Evolutionary conservation across 2,113 vertebrate genomes (phyloP).

Genomic region (Gallinago jamesoni): DNA sequence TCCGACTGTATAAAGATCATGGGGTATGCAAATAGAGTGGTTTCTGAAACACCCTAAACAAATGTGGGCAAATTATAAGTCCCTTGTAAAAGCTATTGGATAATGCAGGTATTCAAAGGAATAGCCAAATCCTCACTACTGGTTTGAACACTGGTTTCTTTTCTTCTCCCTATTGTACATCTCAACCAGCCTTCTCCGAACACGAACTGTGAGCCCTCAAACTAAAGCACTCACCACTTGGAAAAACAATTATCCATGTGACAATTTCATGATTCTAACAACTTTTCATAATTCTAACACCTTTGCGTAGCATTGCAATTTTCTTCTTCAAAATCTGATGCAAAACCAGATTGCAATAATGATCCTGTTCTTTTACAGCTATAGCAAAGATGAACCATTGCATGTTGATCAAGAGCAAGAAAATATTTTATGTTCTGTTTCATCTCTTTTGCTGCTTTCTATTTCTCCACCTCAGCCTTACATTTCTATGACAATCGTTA

Average conservation of each 20-base stretch:
- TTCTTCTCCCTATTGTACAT: neutral
- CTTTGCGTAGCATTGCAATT: neutral
- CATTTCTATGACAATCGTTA: slow-evolving; percentile 50
- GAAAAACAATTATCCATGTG: neutral
- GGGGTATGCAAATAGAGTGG: neutral
- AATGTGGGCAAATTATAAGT: neutral
- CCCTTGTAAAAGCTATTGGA: neutral
- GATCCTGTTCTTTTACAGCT: neutral
- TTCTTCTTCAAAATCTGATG: neutral
- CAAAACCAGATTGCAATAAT: neutral
- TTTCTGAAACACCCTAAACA: neutral
- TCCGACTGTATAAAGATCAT: neutral
- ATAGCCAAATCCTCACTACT: neutral
- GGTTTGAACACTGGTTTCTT: neutral
- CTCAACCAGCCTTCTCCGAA: neutral
- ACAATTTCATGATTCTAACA: neutral
- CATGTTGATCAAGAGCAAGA: neutral
- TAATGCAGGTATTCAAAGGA: neutral
- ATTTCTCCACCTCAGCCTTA: slow-evolving; percentile 5
- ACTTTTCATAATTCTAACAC: neutral
- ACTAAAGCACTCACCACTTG: neutral
- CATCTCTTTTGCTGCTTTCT: neutral
- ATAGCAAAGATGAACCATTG: neutral
- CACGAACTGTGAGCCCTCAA: neutral
- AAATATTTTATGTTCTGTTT: slow-evolving; percentile 26